phyloP scores from a whole-genome alignment of 2,888 invertebrate species.

The Lysandra coridon region DNA sequence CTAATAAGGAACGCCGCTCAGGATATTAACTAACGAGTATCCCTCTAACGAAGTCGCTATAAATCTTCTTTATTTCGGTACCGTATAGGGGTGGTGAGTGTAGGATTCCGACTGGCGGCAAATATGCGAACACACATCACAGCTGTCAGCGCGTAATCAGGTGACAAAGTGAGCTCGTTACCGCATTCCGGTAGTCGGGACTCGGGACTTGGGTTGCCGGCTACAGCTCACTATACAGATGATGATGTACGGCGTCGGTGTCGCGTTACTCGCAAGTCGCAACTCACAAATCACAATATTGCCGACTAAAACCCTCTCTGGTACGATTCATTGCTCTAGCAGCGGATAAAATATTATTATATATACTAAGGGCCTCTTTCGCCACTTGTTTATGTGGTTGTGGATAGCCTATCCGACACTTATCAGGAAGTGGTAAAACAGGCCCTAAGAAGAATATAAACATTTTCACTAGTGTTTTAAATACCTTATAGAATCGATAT shows the following conservation, averaged over 20 bases:
- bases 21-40: background rate
- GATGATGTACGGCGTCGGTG: slow-evolving; percentile 7
- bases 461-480: too few relatives aligned
- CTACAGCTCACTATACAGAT: background rate
- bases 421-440: too few relatives aligned
- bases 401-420: too few relatives aligned
- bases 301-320: background rate
- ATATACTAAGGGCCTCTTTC: too few relatives aligned
- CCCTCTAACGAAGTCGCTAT: background rate
- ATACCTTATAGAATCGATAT: too few relatives aligned
- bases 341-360: background rate
- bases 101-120: background rate
- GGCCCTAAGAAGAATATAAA: too few relatives aligned
- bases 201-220: background rate
- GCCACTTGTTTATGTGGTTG: too few relatives aligned
- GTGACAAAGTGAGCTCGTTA: background rate
- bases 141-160: background rate
- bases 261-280: background rate
- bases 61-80: slow-evolving; percentile 5
- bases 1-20: too few relatives aligned
- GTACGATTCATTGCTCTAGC: background rate
- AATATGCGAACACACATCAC: background rate
- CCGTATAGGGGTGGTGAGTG: background rate
- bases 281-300: background rate
- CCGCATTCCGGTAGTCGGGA: background rate